phyloP scores from a whole-genome alignment of 2,113 vertebrate species.

The Arvicanthis niloticus region DNA sequence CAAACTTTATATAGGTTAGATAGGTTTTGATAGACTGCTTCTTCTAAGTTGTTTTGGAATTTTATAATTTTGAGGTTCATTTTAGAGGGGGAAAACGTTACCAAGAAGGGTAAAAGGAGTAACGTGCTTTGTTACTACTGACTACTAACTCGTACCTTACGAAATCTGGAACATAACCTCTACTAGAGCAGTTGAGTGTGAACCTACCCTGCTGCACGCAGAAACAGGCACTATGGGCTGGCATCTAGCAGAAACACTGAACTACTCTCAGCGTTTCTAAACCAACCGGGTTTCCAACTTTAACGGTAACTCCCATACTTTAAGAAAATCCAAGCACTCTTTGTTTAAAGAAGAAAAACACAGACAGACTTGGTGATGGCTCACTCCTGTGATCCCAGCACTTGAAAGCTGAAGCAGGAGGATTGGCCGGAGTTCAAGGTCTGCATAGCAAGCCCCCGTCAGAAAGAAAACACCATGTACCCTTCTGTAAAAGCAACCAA shows the following conservation, averaged over 20 bases:
- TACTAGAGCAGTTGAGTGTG: background rate
- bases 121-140: background rate
- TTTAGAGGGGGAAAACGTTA: background rate
- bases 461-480: background rate
- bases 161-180: conserved; percentile 14
- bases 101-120: background rate
- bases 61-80: background rate
- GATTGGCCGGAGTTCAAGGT: background rate
- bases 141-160: background rate
- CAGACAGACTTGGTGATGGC: background rate
- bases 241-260: conserved; percentile 30
- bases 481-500: background rate
- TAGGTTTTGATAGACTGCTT: conserved; percentile 29
- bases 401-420: background rate
- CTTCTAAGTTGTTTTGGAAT: background rate
- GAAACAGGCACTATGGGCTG: background rate
- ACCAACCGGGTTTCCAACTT: background rate
- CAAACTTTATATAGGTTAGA: conserved; percentile 11
- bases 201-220: background rate
- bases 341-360: background rate
- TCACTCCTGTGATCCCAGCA: background rate
- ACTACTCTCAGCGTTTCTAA: conserved; percentile 6
- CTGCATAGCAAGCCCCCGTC: background rate
- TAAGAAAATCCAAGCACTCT: conserved; percentile 10
- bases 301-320: background rate